Evolutionary conservation across 1,140 invertebrate species (phyloP), one percentile per base, ranked within the genome.

Genomic region (Bombyx mandarina): DNA sequence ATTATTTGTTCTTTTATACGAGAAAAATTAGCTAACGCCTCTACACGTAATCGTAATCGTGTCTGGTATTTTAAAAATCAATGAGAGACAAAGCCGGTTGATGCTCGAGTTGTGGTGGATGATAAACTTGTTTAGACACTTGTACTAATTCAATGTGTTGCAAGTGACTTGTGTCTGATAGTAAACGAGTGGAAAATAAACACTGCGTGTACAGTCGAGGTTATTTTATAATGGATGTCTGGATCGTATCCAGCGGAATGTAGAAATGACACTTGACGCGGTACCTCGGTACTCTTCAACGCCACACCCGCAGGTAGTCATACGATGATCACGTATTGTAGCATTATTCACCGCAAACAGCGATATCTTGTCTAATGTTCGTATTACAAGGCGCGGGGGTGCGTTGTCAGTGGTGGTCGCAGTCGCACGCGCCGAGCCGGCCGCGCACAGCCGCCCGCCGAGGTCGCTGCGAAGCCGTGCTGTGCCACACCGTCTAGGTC

Each of bases 281-380:
- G 45, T 42, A 48, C n/a, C 53, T 18, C 44, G 53, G 9, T 35
- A 35, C 43, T 42, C 6, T 43, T 42, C 8, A 52, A 7, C 22
- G 51, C 42, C 51, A 8, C 53, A 44, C n/a, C 44, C 35, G 49
- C 26, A 43, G 7, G 47, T 35, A 71, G 73, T 75, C 63, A 75
- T 68, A 69, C 67, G 73, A 72, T 73, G 73, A 60, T 61, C 63
- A 58, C 60, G 60, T 65, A 73, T 75, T 66, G 62, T 62, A 57
- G 66, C 71, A 77, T 77, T 71, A 73, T 74, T 79, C 73, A 81
- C 78, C 82, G 71, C 82, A 84, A 79, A 78, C 65, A 87, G 82
- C 74, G 77, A 85, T 84, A 82, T 82, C 72, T 69, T 74, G 65
- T 61, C 59, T 66, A 61, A 70, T 66, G 82, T 79, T 82, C 78